These are phyloP conservation scores for Pseudomyrmex gracilis DNA, from an alignment of 1,140 invertebrate genomes.

Conservation along the genomic window DNA sequence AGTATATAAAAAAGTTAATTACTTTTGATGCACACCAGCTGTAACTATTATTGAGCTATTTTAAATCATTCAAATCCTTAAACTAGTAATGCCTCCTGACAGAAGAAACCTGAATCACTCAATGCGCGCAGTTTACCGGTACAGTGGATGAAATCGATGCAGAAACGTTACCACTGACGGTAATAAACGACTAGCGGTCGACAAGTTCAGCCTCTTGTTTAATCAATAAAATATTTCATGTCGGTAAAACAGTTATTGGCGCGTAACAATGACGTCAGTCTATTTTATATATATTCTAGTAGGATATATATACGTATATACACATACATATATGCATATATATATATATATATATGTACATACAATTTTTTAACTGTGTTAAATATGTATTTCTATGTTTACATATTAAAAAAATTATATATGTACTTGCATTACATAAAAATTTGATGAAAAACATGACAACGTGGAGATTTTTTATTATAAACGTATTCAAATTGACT, in stretches of 20 bases:
- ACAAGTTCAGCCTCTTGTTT: neutral
- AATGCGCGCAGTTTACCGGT: neutral
- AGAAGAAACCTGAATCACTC: slow-evolving; percentile 10
- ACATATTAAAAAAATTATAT: too few species aligned
- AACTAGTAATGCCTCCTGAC: slow-evolving; percentile 66
- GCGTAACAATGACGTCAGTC: too few species aligned
- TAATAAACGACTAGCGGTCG: neutral
- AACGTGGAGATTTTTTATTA: neutral
- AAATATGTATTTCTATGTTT: too few species aligned
- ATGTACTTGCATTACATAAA: neutral
- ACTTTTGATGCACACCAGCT: too few species aligned
- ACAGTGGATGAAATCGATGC: slow-evolving; percentile 61
- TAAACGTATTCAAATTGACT: neutral
- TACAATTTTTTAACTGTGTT: neutral
- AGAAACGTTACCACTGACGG: slow-evolving; percentile 21
- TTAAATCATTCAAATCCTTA: neutral
- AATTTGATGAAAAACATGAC: neutral
- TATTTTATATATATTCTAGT: too few species aligned
- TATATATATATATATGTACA: too few species aligned
- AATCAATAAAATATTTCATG: neutral
- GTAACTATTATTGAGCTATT: neutral
- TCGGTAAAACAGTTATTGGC: slow-evolving; percentile 35
- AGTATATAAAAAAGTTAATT: too few species aligned
- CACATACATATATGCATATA: too few species aligned
- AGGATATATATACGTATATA: too few species aligned